Evolutionary conservation across 2,113 vertebrate species (phyloP), one percentile per base, ranked within the genome.

Genomic region (Onychorhynchus coronatus): DNA sequence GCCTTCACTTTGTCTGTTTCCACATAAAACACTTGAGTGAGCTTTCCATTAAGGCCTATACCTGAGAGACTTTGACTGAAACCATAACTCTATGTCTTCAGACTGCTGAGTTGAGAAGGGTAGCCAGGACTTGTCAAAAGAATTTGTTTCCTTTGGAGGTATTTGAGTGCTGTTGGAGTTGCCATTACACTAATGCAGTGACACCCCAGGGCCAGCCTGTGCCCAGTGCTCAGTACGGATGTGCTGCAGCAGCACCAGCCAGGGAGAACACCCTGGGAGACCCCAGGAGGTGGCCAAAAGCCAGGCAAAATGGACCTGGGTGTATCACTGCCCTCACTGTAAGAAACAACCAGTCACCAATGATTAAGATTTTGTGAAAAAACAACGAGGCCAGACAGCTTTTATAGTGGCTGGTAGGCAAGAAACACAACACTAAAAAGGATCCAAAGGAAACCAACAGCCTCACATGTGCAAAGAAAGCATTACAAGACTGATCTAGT

Each of bases 261-360:
- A n/a, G 14, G 59, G 23, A 61, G 37, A 66, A n/a, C 39, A 53
- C 42, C n/a, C n/a, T n/a, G n/a, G n/a, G n/a, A 68, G 39, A 18
- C 19, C 65, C 3, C 0, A 62, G 19, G 30, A n/a, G 49, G 18
- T n/a, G 8, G 11, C 33, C 4, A 2, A 50, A 41, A 76, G 12
- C 17, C 71, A 59, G 25, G 62, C 35, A 68, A 28, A 78, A 59
- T 0, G 3, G n/a, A 67, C 33, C 20, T 37, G 24, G 62, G 13
- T 24, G 6, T 30, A 47, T 35, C 35, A 28, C 56, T 68, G 39
- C 33, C 65, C 33, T 59, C 1, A 0, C 11, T 23, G 7, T 19
- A 61, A 77, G 41, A 88, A 88, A 82, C n/a, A 46, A 28, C 5
- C 18, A 7, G 14, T 6, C 15, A 39, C 16, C 23, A 72, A 10